phyloP scores from a whole-genome alignment of 2,888 invertebrate species.

The Orchesella flavescens region DNA sequence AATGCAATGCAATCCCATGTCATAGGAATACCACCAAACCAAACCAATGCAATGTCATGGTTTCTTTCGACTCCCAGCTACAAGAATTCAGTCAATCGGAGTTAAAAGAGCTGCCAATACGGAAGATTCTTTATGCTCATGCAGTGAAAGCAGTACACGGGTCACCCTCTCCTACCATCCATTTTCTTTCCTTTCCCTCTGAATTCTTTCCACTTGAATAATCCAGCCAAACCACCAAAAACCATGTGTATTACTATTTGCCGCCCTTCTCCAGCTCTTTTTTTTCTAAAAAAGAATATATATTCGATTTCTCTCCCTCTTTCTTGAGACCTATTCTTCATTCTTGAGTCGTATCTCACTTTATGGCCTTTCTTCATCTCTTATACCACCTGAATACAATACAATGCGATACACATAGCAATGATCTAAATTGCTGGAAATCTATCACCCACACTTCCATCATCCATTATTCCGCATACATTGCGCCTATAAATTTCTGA shows the following conservation, averaged over 20 bases:
- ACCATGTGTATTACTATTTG: not conserved
- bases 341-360: not conserved
- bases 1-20: slow-evolving; percentile 20
- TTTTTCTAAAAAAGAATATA: not conserved
- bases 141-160: slow-evolving; percentile 53
- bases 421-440: slow-evolving; percentile 44
- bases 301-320: not conserved
- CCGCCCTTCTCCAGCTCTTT: not conserved
- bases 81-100: not conserved
- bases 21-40: not conserved
- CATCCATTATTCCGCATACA: slow-evolving; percentile 34
- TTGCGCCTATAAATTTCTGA: slow-evolving; percentile 5
- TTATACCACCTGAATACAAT: too few relatives aligned
- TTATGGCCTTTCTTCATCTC: too few relatives aligned
- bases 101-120: slow-evolving; percentile 8
- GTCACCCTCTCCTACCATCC: slow-evolving; percentile 57
- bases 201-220: slow-evolving; percentile 48
- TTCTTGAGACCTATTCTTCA: not conserved
- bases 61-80: not conserved
- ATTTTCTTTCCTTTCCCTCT: slow-evolving; percentile 43
- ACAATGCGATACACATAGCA: not conserved
- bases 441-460: slow-evolving; percentile 46
- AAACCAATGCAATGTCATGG: not conserved
- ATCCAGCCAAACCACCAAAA: slow-evolving; percentile 13
- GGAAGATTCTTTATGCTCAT: not conserved